Base-by-base conservation (phyloP, 2,797 vertebrate genomes). In the Emydoidea blandingii region DNA sequence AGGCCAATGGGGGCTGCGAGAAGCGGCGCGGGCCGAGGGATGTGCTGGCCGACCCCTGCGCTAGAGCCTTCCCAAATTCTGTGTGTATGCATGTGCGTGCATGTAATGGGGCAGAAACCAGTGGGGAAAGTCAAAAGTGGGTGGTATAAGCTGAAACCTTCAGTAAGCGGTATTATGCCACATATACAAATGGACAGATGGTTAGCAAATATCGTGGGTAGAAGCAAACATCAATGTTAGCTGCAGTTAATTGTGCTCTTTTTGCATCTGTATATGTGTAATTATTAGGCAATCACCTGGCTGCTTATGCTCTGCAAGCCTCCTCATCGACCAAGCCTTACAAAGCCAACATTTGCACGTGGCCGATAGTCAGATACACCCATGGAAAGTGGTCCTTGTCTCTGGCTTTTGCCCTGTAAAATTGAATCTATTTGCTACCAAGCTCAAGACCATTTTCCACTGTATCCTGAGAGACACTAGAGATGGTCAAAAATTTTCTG, bases 81-180 rank as follows among this genome's bases (percentile, higher is more conserved):
- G 0, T 80, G 1, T 21, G 29, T 27, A 5, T 68, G 21, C 25
- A 31, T 29, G 44, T 10, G 1, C 1, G 1, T 37, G 3, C 4
- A 47, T 62, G 23, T 34, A 62, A 34, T 62, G 31, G 31, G 59
- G 31, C 31, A 62, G 59, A 62, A 62, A 62, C 59, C 34, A 34
- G 34, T 62, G 14, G 31, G 62, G 72, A 41, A 27, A 78, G 44
- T 78, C 29, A 78, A 78, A 78, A 49, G 4, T 49, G 44, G 27
- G 27, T 78, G 14, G 5, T 16, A 49, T 27, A 49, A 47, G 14
- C 29, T 49, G 47, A 16, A 78, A 49, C 27, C 27, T 49, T 31
- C 74, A 47, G 29, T 47, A 78, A 78, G 44, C 25, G 44, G 72
- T 49, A 14, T 78, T 44, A 78, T 16, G 44, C 41, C 25, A 49